Percentiles rank a stretch among this genome's conserved stretches.
phyloP scores from a whole-genome alignment of 2,113 vertebrate genomes.

The Perognathus longimembris region DNA sequence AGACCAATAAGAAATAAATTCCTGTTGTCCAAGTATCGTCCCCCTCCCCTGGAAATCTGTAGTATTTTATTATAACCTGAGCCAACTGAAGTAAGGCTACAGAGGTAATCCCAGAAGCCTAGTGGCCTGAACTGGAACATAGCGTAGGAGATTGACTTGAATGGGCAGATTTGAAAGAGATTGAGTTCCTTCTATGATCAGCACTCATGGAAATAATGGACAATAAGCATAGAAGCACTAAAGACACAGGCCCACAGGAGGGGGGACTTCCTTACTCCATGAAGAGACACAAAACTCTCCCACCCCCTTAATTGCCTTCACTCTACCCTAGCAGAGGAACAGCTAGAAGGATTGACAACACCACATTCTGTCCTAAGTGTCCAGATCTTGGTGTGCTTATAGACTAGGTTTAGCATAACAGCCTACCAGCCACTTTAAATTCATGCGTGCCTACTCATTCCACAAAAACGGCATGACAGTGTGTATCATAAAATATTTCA shows the following conservation, averaged over 20 bases:
- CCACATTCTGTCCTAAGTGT: not conserved
- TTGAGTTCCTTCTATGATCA: no score
- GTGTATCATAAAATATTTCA: slow-evolving; percentile 47
- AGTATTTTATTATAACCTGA: no score
- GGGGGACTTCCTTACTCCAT: not conserved
- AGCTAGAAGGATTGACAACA: not conserved
- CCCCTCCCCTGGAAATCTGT: no score
- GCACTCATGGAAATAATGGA: not conserved
- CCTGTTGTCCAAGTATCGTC: no score
- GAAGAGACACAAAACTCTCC: not conserved
- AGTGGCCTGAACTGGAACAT: not conserved
- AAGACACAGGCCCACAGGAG: not conserved
- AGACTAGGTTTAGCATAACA: slow-evolving; percentile 41
- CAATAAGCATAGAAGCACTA: not conserved
- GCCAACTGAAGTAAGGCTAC: not conserved
- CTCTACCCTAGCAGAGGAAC: not conserved
- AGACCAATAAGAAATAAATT: not conserved
- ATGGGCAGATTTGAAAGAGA: no score
- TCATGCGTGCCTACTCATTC: slow-evolving; percentile 4
- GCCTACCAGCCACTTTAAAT: not conserved
- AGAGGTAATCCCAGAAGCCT: not conserved
- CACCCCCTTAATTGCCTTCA: not conserved
- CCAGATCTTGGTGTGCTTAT: slow-evolving; percentile 18
- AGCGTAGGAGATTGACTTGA: not conserved
- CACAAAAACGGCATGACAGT: slow-evolving; percentile 17